These are phyloP conservation scores for Pseudomyrmex flavicornis DNA, from an alignment of 1,140 invertebrate genomes.

Conservation along the genomic window DNA sequence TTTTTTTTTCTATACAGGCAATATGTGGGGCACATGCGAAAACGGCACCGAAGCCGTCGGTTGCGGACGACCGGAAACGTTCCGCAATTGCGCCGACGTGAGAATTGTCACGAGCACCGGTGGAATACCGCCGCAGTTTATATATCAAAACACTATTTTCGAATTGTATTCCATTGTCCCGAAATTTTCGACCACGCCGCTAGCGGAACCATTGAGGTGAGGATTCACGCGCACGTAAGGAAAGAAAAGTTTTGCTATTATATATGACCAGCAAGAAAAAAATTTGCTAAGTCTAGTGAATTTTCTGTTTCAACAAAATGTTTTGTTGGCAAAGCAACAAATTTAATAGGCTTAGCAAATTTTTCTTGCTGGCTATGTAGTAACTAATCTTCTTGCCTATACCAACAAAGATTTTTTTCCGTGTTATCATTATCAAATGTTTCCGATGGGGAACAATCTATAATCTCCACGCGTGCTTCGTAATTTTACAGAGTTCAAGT, in stretches of 20 bases:
- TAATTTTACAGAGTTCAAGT: slow-evolving; percentile 89
- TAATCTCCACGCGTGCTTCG: not conserved
- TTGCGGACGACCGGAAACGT: slow-evolving; percentile 94
- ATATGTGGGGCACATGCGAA: slow-evolving; percentile 94
- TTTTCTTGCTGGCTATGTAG: too few species aligned
- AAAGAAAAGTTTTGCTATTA: too few species aligned
- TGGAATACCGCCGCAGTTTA: slow-evolving; percentile 88
- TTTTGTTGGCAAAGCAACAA: too few species aligned
- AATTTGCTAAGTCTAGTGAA: too few species aligned
- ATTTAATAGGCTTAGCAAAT: too few species aligned
- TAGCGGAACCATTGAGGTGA: slow-evolving; percentile 91
- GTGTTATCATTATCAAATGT: too few species aligned
- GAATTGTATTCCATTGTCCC: slow-evolving; percentile 90
- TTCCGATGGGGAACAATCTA: too few species aligned
- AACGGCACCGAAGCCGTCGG: slow-evolving; percentile 94
- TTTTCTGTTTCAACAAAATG: too few species aligned
- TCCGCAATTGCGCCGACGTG: slow-evolving; percentile 95
- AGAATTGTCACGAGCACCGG: slow-evolving; percentile 91
- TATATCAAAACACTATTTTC: slow-evolving; percentile 89
- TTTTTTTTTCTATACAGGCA: slow-evolving; percentile 84
- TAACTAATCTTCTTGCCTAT: too few species aligned
- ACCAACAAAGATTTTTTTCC: too few species aligned
- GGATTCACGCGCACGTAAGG: not conserved
- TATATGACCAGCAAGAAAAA: too few species aligned
- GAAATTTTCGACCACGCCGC: slow-evolving; percentile 87